Conservation (phyloP, 2,888 invertebrate genomes). For the Agrochola lychnidis region DNA sequence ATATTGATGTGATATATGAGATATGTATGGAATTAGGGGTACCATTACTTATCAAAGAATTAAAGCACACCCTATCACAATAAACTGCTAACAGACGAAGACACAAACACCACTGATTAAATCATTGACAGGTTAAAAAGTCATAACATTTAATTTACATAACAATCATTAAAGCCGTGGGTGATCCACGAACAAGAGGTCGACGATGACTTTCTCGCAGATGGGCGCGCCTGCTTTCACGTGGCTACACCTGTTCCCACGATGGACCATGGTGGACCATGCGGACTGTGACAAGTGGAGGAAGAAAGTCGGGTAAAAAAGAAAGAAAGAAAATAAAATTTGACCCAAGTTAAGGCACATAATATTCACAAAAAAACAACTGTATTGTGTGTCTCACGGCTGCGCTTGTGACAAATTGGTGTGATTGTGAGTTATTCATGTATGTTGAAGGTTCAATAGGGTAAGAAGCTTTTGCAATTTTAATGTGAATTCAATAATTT, state of each 20-base stretch:
- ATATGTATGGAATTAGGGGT: no score
- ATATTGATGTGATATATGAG: no score
- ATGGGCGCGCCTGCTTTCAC: slow-evolving; percentile 61
- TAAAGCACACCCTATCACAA: not conserved
- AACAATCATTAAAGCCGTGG: slow-evolving; percentile 49
- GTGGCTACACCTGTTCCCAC: slow-evolving; percentile 46
- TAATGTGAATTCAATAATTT: not conserved
- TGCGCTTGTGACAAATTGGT: not conserved
- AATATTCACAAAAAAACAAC: no score
- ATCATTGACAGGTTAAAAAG: slow-evolving; percentile 24
- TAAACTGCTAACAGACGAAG: not conserved
- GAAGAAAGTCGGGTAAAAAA: slow-evolving; percentile 15
- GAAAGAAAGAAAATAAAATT: no score
- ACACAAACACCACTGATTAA: slow-evolving; percentile 6
- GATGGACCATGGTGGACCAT: slow-evolving; percentile 29
- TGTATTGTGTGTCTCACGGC: no score
- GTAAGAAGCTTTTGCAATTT: no score
- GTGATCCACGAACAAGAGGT: slow-evolving; percentile 52
- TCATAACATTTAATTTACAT: slow-evolving; percentile 57
- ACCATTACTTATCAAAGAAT: no score
- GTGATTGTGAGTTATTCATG: not conserved
- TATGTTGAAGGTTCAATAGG: not conserved
- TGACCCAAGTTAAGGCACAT: no score
- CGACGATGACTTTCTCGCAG: slow-evolving; percentile 57
- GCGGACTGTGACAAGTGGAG: slow-evolving; percentile 13